Evolutionary conservation across 1,140 invertebrate species (phyloP).

Genomic region (Thaumetopoea pityocampa): DNA sequence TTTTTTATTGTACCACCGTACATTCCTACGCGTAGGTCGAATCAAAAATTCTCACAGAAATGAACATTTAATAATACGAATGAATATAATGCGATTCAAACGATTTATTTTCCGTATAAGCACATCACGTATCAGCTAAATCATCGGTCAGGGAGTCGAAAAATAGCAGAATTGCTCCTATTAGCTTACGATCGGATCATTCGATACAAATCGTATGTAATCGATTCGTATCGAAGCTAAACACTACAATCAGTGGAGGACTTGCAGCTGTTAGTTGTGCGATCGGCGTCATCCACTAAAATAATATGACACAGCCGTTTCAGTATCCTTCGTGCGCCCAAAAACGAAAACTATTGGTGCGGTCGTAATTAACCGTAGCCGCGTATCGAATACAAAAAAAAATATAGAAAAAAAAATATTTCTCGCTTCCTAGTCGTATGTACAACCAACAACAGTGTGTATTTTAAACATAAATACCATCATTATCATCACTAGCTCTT

Average conservation of each 20-base stretch:
- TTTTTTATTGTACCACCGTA: conserved; percentile 15
- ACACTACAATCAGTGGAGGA: conserved; percentile 65
- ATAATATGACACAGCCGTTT: conserved; percentile 74
- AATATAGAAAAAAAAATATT: too few species aligned
- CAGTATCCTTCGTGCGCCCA: conserved; percentile 42
- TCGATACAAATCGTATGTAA: conserved; percentile 69
- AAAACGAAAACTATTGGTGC: conserved; percentile 53
- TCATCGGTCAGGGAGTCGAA: conserved; percentile 57
- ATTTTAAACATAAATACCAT: too few species aligned
- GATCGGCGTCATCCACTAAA: conserved; percentile 70
- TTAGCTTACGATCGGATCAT: conserved; percentile 65
- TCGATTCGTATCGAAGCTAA: conserved; percentile 70
- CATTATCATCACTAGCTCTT: too few species aligned
- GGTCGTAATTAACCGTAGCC: conserved; percentile 47
- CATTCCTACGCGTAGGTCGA: conserved; percentile 52
- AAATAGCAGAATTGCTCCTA: conserved; percentile 64
- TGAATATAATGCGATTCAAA: conserved; percentile 65
- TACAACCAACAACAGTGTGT: too few species aligned
- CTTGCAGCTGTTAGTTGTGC: conserved; percentile 66
- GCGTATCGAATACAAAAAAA: conserved; percentile 29
- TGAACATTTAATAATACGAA: conserved; percentile 69
- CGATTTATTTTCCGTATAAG: conserved; percentile 68
- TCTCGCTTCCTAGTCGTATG: conserved; percentile 6
- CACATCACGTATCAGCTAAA: conserved; percentile 68
- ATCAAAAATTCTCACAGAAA: conserved; percentile 69